Percentiles rank a stretch among this genome's conserved stretches.
Conservation (phyloP, 2,113 vertebrate species). For the Tylochromis polylepis region DNA sequence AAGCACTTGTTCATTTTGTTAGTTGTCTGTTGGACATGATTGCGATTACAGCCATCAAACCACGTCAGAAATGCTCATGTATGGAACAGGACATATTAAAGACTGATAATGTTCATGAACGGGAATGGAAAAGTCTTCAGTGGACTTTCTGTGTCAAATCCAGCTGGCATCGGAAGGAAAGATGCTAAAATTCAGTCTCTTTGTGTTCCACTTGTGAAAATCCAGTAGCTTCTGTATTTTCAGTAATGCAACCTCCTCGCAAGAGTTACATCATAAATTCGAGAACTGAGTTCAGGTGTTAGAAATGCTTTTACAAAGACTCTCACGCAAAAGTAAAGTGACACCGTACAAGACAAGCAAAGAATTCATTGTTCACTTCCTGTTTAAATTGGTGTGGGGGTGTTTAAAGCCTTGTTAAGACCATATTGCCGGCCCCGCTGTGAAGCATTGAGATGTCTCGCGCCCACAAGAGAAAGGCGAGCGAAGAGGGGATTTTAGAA, state of each 20-base stretch:
- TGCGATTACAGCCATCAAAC: background rate
- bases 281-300: slow-evolving; percentile 24
- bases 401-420: slow-evolving; percentile 28
- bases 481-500: slow-evolving; percentile 11
- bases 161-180: background rate
- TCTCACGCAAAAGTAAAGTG: slow-evolving; percentile 4
- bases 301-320: background rate
- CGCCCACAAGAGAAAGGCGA: background rate
- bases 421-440: background rate
- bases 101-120: background rate
- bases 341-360: slow-evolving; percentile 5
- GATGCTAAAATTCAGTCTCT: background rate
- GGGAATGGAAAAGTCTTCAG: background rate
- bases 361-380: slow-evolving; percentile 11
- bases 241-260: background rate
- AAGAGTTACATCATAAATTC: slow-evolving; percentile 48
- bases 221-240: background rate
- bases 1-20: background rate
- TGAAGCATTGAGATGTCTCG: slow-evolving; percentile 1
- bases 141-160: background rate
- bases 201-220: slow-evolving; percentile 20
- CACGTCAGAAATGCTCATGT: background rate
- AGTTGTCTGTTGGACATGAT: background rate
- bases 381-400: slow-evolving; percentile 18
- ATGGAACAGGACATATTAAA: background rate